These are phyloP conservation scores for Chiloscyllium punctatum DNA, from an alignment of 2,797 vertebrate genomes.

Conservation along the genomic window DNA sequence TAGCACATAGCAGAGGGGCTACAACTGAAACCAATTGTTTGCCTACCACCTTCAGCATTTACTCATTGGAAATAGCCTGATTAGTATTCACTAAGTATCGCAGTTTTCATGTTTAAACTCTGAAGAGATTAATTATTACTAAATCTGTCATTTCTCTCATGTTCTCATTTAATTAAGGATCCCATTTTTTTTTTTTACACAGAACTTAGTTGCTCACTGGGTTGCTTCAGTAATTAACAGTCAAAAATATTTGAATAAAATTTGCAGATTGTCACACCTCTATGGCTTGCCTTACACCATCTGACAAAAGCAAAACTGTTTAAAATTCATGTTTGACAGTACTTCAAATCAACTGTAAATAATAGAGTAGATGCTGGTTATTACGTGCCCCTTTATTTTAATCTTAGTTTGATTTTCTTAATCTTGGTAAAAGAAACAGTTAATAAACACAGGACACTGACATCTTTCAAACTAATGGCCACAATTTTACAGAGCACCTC, in stretches of 20 bases:
- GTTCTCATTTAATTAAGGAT: conserved; percentile 28
- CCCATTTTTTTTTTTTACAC: neutral
- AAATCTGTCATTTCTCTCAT: conserved; percentile 30
- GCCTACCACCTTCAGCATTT: neutral
- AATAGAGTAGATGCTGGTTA: conserved; percentile 2
- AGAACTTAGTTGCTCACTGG: neutral
- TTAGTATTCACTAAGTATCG: neutral
- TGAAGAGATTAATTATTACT: neutral
- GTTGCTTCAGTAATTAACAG: conserved; percentile 28
- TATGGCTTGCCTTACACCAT: neutral
- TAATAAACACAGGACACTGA: neutral
- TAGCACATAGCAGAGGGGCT: neutral
- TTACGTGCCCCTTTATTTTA: neutral
- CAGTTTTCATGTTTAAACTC: neutral
- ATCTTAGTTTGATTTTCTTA: neutral
- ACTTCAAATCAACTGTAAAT: conserved; percentile 22
- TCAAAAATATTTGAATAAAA: neutral
- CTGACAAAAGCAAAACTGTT: neutral
- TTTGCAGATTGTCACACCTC: conserved; percentile 28
- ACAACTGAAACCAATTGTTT: neutral
- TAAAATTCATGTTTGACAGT: conserved; percentile 30
- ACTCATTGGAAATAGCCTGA: neutral
- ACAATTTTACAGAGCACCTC: neutral
- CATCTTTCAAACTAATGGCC: neutral
- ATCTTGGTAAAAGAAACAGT: neutral